Evolutionary conservation across 2,113 vertebrate species (phyloP), one percentile per base, ranked within the genome.

Genomic region (Sphaerodactylus townsendi): DNA sequence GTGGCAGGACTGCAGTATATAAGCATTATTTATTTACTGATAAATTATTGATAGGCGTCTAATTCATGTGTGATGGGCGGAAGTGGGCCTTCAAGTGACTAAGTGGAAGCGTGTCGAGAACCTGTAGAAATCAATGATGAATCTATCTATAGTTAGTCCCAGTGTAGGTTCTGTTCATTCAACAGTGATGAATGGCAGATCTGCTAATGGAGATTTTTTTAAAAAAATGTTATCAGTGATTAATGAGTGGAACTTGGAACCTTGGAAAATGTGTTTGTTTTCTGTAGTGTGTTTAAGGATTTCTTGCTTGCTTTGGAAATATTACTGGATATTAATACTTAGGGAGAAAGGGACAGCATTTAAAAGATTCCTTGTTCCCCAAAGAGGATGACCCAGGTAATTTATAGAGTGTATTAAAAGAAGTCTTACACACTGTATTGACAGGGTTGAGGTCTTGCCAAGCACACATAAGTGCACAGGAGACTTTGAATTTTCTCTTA

Each of bases 51-150:
- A 88, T 50, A 28, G 25, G 30, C 48, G 86, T 83, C 77, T 86
- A 5, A 70, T 86, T 90, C 50, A 66, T 56, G 88, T 30, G 82
- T 25, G 77, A 80, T 85, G 91, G 89, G 65, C 82, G 91, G 93
- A 85, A 85, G 86, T 56, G 65, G 71, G 77, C 74, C 79, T 83
- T 92, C 25, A 0, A 81, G 39, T 1, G 35, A 82, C 88, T 89
- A 91, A 89, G 80, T 48, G 89, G 90, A 77, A 89, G 81, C 35
- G 50, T 71, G 59, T 30, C 88, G 90, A 75, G 86, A 92, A 77
- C 89, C 70, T 62, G 53, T 33, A 44, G 23, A 23, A 86, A 48
- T 23, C 2, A 3, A 59, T 90, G 91, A 88, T 79, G 65, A 48
- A 37, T 84, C 92, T 90, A 81, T 91, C 46, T 83, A 78, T 86